Evolutionary conservation across 2,888 invertebrate species (phyloP), one percentile per base, ranked within the genome.

Genomic region (Drosophila meridionalis): DNA sequence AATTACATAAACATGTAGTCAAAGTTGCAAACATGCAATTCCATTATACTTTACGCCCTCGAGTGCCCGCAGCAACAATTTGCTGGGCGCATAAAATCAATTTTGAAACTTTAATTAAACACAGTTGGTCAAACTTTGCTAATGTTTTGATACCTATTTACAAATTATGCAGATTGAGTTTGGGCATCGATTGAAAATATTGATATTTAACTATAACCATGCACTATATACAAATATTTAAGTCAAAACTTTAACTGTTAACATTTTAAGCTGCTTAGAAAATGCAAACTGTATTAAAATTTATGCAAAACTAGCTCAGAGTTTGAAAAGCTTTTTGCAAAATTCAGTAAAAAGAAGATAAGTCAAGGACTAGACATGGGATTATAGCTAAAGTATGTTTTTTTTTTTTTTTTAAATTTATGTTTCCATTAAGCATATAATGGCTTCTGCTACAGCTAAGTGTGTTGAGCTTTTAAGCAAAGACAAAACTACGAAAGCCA

Each of bases 71-170:
- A 32, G 56, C 28, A 47, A 1, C 40, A 9, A 40, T 36, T 36
- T 40, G 60, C 63, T 43, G 5, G 60, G 45, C 34, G 65, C 62
- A 61, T 38, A 56, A 77, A 83, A 85, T 87, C 73, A 83, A 85
- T 83, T 78, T 20, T 61, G 55, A 53, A 69, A 80, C 32, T 75
- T 78, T 66, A 76, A 77, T 78, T 72, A 73, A 73, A 59, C 75
- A 59, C 73, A 69, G 62, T 69, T 69, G 68, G 32, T 40, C 26
- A 60, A 85, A 77, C 67, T 68, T 74, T 30, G 48, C 69, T 56
- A 68, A 66, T 64, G 70, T 60, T 53, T 66, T 60, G 68, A 61
- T 53, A 38, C 56, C 72, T 71, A 52, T 36, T 36, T 63, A 57
- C 55, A 40, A 73, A 82, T 69, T 71, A 82, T 71, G 52, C 43